phyloP scores from a whole-genome alignment of 2,113 vertebrate genomes.

The Ceyx cyanopectus region DNA sequence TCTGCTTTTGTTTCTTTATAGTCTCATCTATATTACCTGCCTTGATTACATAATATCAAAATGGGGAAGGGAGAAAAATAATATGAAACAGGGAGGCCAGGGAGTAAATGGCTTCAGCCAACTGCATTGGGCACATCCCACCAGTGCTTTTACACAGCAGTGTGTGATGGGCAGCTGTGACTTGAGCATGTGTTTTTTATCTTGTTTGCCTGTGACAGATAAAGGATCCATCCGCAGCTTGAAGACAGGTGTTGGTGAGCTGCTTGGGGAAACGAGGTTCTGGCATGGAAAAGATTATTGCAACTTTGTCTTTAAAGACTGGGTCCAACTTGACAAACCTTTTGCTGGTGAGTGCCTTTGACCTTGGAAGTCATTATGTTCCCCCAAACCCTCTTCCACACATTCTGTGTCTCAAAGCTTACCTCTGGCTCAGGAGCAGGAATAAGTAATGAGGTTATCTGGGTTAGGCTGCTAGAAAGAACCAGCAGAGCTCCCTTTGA shows the following conservation, averaged over 20 bases:
- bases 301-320: constrained; percentile 98
- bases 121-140: not conserved
- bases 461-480: not conserved
- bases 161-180: not conserved
- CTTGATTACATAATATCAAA: not conserved
- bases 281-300: constrained; percentile 99
- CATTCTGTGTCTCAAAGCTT: fast-evolving
- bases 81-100: not conserved
- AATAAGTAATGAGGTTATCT: not conserved
- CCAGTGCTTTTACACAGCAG: fast-evolving
- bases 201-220: constrained; percentile 66
- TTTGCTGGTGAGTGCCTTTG: constrained; percentile 87
- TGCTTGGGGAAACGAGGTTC: constrained; percentile 92
- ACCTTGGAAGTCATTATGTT: not conserved
- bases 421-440: not conserved
- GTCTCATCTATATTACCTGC: not conserved
- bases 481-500: not conserved
- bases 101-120: not conserved
- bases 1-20: not conserved
- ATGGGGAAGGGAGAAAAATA: not conserved
- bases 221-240: constrained; percentile 78
- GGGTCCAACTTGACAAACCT: constrained; percentile 97
- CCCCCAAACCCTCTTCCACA: not conserved
- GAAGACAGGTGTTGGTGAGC: constrained; percentile 83
- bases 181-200: not conserved